These are phyloP conservation scores for Bubalus kerabau DNA, from an alignment of 2,113 vertebrate species.

Conservation along the genomic window DNA sequence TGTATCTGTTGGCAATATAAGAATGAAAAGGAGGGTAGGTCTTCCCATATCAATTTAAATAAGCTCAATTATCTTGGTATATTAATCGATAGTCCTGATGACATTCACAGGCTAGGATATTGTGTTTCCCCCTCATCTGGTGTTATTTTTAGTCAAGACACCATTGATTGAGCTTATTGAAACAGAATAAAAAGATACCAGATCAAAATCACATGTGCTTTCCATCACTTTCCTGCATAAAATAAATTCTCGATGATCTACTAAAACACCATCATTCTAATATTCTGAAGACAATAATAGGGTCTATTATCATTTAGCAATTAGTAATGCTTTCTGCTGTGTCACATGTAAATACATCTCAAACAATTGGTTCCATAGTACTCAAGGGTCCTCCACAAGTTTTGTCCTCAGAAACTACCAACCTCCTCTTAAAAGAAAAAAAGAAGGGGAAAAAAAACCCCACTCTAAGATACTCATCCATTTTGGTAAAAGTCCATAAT, in stretches of 20 bases:
- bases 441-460: not conserved
- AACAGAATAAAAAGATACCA: slow-evolving; percentile 75
- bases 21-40: slow-evolving; percentile 82
- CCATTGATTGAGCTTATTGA: not conserved
- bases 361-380: not conserved
- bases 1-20: slow-evolving; percentile 79
- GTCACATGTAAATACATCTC: not conserved
- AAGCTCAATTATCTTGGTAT: slow-evolving; percentile 79
- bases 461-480: slow-evolving; percentile 2
- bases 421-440: not conserved
- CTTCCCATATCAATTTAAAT: slow-evolving; percentile 78
- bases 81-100: slow-evolving; percentile 83
- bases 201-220: not conserved
- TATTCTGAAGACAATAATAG: not conserved
- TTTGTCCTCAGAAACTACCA: slow-evolving; percentile 50
- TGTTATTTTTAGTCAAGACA: slow-evolving; percentile 51
- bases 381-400: not conserved
- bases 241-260: not conserved
- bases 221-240: not conserved
- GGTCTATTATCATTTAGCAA: not conserved
- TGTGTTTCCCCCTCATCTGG: slow-evolving; percentile 23
- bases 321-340: not conserved
- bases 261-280: not conserved
- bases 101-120: slow-evolving; percentile 72
- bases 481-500: slow-evolving; percentile 55